Conservation (phyloP, 2,888 invertebrate genomes). For the Caprella mutica region DNA sequence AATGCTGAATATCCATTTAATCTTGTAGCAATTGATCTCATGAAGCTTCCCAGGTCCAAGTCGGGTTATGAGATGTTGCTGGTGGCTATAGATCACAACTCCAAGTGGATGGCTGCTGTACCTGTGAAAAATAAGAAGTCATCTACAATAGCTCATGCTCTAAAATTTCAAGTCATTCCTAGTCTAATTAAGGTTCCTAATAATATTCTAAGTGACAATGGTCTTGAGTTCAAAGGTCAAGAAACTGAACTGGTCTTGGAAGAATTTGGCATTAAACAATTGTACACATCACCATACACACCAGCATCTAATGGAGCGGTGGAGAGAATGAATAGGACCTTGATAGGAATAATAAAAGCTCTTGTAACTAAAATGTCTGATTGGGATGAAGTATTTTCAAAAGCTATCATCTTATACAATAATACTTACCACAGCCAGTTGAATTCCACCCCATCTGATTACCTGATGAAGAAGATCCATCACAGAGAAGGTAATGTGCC, state of each 20-base stretch:
- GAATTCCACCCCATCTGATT: background rate
- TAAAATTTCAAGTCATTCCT: background rate
- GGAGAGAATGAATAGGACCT: constrained; percentile 7
- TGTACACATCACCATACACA: background rate
- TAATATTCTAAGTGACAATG: constrained; percentile 4
- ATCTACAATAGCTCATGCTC: background rate
- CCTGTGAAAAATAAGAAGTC: constrained; percentile 2
- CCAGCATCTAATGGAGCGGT: constrained; percentile 1
- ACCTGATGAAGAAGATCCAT: background rate
- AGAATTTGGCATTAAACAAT: background rate
- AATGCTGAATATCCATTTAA: constrained; percentile 2
- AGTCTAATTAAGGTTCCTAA: background rate
- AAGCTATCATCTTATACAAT: constrained; percentile 2
- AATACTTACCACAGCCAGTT: constrained; percentile 4
- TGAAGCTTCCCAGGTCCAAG: background rate
- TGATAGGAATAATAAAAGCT: background rate
- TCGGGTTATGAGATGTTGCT: background rate
- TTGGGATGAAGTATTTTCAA: background rate
- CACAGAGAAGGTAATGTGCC: background rate
- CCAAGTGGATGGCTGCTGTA: constrained; percentile 7
- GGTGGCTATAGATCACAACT: constrained; percentile 8
- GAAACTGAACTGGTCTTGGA: constrained; percentile 1
- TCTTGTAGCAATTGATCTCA: background rate
- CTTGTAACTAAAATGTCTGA: background rate
- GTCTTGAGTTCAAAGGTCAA: background rate